Evolutionary conservation across 2,888 invertebrate genomes (phyloP).

Genomic region (Rotaria macrura): DNA sequence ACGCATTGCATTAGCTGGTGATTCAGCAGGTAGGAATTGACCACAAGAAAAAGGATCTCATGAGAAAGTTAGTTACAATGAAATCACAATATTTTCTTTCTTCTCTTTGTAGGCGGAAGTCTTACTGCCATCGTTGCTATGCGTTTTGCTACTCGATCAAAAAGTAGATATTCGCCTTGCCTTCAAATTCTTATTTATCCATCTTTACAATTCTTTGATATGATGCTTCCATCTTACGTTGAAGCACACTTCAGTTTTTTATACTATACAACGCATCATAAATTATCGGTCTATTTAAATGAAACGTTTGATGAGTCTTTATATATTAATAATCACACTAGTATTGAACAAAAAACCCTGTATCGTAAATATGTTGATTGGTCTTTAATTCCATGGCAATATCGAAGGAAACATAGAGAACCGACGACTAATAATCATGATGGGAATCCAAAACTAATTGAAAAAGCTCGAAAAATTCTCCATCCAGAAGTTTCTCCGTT

Average conservation of each 20-base stretch:
- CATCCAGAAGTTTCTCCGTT: conserved; percentile 16
- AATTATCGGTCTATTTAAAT: neutral
- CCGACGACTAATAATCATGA: neutral
- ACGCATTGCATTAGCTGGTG: neutral
- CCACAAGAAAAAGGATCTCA: too few relatives aligned
- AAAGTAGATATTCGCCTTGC: neutral
- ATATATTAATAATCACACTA: conserved; percentile 3
- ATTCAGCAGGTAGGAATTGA: conserved; percentile 16
- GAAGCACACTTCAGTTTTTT: neutral
- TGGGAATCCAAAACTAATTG: neutral
- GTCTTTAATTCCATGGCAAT: neutral
- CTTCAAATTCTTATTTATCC: conserved; percentile 30
- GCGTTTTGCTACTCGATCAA: neutral
- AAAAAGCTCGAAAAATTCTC: neutral
- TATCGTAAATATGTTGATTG: conserved; percentile 19
- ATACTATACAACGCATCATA: neutral
- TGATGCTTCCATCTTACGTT: conserved; percentile 13
- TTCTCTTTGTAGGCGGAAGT: neutral
- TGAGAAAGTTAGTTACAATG: too few relatives aligned
- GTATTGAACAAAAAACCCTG: neutral
- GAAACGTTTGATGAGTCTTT: neutral
- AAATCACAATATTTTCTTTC: too few relatives aligned
- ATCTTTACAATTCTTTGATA: neutral
- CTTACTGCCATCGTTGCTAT: neutral
- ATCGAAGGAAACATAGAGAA: neutral